Base-by-base conservation (phyloP, 2,797 vertebrate species). In the Crocodylus rhombifer region DNA sequence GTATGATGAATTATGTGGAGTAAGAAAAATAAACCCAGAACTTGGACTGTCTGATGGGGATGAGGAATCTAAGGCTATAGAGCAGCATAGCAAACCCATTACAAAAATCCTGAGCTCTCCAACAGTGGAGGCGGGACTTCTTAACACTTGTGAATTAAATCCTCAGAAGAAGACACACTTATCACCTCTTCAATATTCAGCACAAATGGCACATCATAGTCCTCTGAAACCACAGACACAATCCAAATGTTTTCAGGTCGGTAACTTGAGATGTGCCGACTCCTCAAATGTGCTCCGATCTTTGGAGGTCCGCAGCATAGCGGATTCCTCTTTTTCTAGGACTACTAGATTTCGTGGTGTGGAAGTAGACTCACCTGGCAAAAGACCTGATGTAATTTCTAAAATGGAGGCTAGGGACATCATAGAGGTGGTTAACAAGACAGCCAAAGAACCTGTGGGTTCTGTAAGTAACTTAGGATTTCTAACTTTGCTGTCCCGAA, bases 361-460 rank as follows among this genome's bases (percentile, higher is more conserved):
- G 80, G 98, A 98, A 97, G 97, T 99, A 25, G 98, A 99, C 93
- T 98, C 98, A 1, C 98, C 98, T 76, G 98, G 98, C 67, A 99
- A 98, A 96, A 98, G 96, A 89, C 94, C 98, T 61, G 98, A 99
- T 90, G 91, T 97, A 15, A 97, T 98, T 95, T 98, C 98, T 91
- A 98, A 99, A 96, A 97, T 95, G 18, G 98, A 99, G 94, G 97
- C 98, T 75, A 97, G 98, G 80, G 97, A 98, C 89, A 97, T 99
- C 90, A 98, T 98, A 42, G 98, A 98, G 96, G 94, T 98, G 94
- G 97, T 98, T 93, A 98, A 98, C 95, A 99, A 98, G 94, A 97
- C 98, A 80, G 96, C 97, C 86, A 98, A 98, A 97, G 98, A 99
- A 96, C 98, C 98, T 13, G 78, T 97, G 26, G 98, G 98, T 83